Conservation (phyloP, 2,113 vertebrate species). For the Erpornis zantholeuca region DNA sequence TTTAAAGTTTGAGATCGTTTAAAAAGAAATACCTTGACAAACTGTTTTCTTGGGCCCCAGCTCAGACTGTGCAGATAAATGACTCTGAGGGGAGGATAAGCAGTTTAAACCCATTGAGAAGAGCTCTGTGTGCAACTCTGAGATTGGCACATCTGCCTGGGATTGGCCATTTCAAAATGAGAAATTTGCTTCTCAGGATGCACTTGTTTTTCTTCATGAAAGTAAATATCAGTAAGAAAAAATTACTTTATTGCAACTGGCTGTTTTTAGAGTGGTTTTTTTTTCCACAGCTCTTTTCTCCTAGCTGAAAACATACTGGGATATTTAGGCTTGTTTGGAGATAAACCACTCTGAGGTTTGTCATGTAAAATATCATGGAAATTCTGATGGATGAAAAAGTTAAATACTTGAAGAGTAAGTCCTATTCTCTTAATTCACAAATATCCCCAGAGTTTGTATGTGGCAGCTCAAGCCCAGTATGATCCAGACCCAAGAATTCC, state of each 20-base stretch:
- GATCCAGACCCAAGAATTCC: no score
- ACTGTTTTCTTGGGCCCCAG: not conserved
- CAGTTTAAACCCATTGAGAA: not conserved
- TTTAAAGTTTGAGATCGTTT: not conserved
- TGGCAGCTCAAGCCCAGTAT: not conserved
- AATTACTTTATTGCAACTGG: not conserved
- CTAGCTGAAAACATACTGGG: not conserved
- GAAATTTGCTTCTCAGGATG: not conserved
- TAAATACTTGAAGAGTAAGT: not conserved
- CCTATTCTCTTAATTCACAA: not conserved
- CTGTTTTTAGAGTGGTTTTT: not conserved
- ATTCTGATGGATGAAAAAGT: not conserved
- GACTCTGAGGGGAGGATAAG: not conserved
- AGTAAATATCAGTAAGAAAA: not conserved
- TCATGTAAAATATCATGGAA: not conserved
- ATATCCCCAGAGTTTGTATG: not conserved
- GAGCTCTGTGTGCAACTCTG: fast-evolving
- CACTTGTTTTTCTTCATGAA: not conserved
- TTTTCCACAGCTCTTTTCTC: not conserved
- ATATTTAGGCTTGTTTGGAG: not conserved
- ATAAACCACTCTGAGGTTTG: not conserved
- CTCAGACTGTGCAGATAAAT: not conserved
- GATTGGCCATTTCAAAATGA: not conserved
- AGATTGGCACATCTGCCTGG: not conserved
- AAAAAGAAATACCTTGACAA: not conserved